Evolutionary conservation across 2,113 vertebrate genomes (phyloP), one percentile per base, ranked within the genome.

Genomic region (Rallus limicola): DNA sequence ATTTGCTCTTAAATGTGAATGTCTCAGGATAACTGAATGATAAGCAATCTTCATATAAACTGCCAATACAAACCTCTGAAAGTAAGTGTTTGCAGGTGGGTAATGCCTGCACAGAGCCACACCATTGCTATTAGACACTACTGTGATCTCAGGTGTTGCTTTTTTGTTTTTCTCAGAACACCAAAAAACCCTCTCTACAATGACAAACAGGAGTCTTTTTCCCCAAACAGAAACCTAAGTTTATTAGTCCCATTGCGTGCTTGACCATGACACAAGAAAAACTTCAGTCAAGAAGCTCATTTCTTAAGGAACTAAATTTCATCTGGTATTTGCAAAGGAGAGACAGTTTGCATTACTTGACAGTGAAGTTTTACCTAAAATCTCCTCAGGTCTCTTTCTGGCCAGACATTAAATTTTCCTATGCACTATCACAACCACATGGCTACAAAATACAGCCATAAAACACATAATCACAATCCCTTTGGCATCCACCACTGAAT

Each of bases 201-300:
- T 31, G 89, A 92, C 64, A 87, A 95, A 65, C 4, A 16, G 79
- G 23, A 87, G 44, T 33, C 17, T 62, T 86, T 48, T 13, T 81
- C 74, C 69, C 74, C 38, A 6, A 86, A 82, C 31, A 84, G n/a
- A 79, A 92, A 90, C 63, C n/a, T 40, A 88, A 59, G 63, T 79
- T 63, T 93, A 52, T 88, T 92, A 67, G 58, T 34, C 40, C 33
- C 33, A 20, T 7, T 78, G 20, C 42, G 67, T 69, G 33, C 84
- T 94, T 80, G 87, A 87, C 82, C n/a, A 77, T 67, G 86, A 13
- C 9, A 60, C 44, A 96, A 85, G 68, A 86, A 95, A 96, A 93
- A 71, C 38, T 71, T 59, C 18, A 67, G 25, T 63, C 88, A 91
- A 87, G 36, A 10, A 90, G 42, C 13, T 97, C 52, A 83, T 58